Conservation (phyloP, 2,888 invertebrate genomes). For the Cryptocephalus primarius region DNA sequence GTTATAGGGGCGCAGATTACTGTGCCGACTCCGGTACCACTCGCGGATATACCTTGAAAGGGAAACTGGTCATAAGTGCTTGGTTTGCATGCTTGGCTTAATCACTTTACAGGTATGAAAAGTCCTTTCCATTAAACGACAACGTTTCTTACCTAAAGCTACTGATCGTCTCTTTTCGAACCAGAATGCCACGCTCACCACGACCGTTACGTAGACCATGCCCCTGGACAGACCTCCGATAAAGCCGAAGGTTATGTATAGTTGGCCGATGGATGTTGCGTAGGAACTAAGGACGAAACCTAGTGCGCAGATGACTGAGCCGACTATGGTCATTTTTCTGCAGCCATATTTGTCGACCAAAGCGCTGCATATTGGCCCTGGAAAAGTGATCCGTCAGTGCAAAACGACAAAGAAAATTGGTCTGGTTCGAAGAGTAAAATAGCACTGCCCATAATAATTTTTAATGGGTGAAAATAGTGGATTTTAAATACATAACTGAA, state of each 20-base stretch:
- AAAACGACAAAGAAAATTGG: too few species aligned
- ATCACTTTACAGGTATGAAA: too few species aligned
- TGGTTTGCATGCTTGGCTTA: too few species aligned
- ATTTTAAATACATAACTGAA: too few species aligned
- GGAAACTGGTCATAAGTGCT: too few species aligned
- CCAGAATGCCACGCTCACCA: constrained; percentile 87
- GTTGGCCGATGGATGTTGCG: constrained; percentile 60
- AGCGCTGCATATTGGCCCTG: constrained; percentile 76
- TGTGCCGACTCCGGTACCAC: constrained; percentile 86
- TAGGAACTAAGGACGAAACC: constrained; percentile 69
- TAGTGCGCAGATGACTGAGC: constrained; percentile 58
- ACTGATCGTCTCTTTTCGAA: constrained; percentile 79
- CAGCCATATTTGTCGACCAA: constrained; percentile 73
- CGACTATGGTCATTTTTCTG: constrained; percentile 38
- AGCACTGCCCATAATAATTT: too few species aligned
- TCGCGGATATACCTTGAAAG: constrained; percentile 57
- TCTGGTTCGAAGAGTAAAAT: too few species aligned
- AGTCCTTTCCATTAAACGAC: too few species aligned
- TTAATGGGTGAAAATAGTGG: too few species aligned
- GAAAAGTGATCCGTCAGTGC: constrained; percentile 35
- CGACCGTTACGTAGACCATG: constrained; percentile 79
- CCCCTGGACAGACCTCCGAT: constrained; percentile 77
- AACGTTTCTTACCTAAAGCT: constrained; percentile 61
- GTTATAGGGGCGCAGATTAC: constrained; percentile 81
- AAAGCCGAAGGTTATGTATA: constrained; percentile 78